These are phyloP conservation scores for Brachyhypopomus gauderio DNA, from an alignment of 2,113 vertebrate genomes.

Conservation along the genomic window DNA sequence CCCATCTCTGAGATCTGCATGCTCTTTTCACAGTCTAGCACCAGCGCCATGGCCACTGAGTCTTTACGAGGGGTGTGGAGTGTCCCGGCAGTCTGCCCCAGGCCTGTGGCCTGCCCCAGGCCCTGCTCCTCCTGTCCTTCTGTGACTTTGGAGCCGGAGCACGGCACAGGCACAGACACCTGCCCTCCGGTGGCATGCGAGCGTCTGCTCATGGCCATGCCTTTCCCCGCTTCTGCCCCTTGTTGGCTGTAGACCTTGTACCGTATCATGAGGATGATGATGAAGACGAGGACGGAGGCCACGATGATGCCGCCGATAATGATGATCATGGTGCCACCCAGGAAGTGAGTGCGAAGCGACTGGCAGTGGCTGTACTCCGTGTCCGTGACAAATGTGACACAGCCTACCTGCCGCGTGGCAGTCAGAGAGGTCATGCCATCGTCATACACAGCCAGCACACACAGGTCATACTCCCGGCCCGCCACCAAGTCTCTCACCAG, in stretches of 20 bases:
- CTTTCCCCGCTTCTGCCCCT: slow-evolving; percentile 71
- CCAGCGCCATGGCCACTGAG: slow-evolving; percentile 73
- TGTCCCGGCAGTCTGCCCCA: neutral
- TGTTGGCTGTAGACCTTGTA: slow-evolving; percentile 90
- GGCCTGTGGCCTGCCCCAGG: slow-evolving; percentile 56
- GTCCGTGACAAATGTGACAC: slow-evolving; percentile 81
- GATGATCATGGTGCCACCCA: slow-evolving; percentile 96
- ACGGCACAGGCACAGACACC: slow-evolving; percentile 67
- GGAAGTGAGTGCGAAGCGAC: slow-evolving; percentile 85
- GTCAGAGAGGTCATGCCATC: slow-evolving; percentile 81
- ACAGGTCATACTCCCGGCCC: slow-evolving; percentile 88
- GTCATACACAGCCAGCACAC: slow-evolving; percentile 86
- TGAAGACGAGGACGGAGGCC: slow-evolving; percentile 91
- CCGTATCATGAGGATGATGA: slow-evolving; percentile 91
- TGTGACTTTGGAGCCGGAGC: slow-evolving; percentile 70
- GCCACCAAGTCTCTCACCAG: slow-evolving; percentile 87
- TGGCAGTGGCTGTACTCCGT: slow-evolving; percentile 83
- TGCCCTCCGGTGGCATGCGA: slow-evolving; percentile 81
- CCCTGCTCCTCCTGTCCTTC: slow-evolving; percentile 65
- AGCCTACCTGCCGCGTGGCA: slow-evolving; percentile 84
- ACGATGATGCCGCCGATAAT: slow-evolving; percentile 94
- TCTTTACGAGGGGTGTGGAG: slow-evolving; percentile 70
- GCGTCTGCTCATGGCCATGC: slow-evolving; percentile 71
- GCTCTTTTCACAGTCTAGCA: slow-evolving; percentile 67
- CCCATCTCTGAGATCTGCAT: slow-evolving; percentile 56